These are phyloP conservation scores for Tachina fera DNA, from an alignment of 2,888 invertebrate genomes.

Conservation along the genomic window DNA sequence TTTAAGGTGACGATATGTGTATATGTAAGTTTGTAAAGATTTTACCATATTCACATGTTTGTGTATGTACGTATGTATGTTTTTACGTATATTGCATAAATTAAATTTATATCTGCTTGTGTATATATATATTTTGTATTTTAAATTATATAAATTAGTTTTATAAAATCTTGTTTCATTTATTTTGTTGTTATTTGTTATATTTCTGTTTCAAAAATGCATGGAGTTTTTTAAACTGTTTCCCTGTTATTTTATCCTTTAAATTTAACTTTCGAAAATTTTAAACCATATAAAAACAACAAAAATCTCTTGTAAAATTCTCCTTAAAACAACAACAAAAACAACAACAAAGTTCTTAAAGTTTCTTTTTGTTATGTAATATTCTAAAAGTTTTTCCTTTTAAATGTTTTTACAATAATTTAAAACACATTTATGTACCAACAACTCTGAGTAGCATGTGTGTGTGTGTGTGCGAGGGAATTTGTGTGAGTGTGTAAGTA, in stretches of 20 bases:
- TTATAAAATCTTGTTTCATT: conserved; percentile 29
- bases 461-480: background rate
- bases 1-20: no score
- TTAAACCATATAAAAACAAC: conserved; percentile 56
- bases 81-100: conserved; percentile 17
- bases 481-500: background rate
- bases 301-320: conserved; percentile 39
- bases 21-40: no score
- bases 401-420: background rate
- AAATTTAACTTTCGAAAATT: conserved; percentile 78
- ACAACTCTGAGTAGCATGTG: background rate
- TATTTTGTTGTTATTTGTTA: conserved; percentile 10
- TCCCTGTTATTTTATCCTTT: conserved; percentile 81
- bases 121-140: conserved; percentile 28
- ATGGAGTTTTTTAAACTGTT: conserved; percentile 73
- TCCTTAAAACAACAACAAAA: conserved; percentile 26
- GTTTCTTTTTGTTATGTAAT: background rate
- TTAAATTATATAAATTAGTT: conserved; percentile 59
- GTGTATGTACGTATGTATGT: background rate
- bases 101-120: conserved; percentile 5
- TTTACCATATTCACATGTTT: background rate
- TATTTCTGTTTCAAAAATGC: conserved; percentile 10
- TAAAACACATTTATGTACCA: background rate
- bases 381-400: conserved; percentile 27
- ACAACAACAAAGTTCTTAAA: conserved; percentile 34